These are phyloP conservation scores for Caerostris darwini DNA, from an alignment of 1,140 invertebrate genomes.

Conservation along the genomic window DNA sequence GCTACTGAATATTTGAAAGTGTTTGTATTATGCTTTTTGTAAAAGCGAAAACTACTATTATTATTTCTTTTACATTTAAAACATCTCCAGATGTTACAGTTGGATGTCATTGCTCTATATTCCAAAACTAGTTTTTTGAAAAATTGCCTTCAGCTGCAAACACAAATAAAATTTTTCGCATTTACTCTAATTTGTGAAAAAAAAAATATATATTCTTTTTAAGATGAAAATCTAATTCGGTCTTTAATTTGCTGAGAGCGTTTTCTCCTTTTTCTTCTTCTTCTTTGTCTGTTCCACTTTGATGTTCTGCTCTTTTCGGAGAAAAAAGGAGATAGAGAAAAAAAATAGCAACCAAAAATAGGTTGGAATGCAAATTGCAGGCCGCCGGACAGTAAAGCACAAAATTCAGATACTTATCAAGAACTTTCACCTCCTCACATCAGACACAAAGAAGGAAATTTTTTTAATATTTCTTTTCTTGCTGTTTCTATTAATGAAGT, in stretches of 20 bases:
- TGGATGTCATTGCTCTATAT: neutral
- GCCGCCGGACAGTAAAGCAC: neutral
- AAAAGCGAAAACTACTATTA: too few relatives aligned
- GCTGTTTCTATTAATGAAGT: neutral
- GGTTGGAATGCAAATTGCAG: neutral
- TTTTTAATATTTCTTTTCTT: neutral
- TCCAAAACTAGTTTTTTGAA: neutral
- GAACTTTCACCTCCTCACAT: slow-evolving; percentile 20
- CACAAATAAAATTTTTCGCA: slow-evolving; percentile 3
- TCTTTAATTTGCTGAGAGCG: neutral
- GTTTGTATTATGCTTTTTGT: too few relatives aligned
- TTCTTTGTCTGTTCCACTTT: neutral
- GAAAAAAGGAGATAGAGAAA: neutral
- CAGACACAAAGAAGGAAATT: neutral
- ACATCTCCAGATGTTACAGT: neutral
- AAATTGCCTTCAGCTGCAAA: neutral
- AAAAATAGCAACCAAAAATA: neutral
- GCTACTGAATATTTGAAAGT: too few relatives aligned
- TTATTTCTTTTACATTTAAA: neutral
- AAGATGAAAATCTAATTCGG: neutral
- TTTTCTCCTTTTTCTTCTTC: neutral
- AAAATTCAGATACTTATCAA: slow-evolving; percentile 13
- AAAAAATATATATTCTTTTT: neutral
- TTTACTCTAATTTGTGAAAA: neutral
- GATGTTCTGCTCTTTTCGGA: neutral